A percentile compares a stretch with the other conserved stretches of the same genome.
These are phyloP conservation scores for Oncopodura yosiiana DNA, from an alignment of 1,140 invertebrate species.

Conservation along the genomic window DNA sequence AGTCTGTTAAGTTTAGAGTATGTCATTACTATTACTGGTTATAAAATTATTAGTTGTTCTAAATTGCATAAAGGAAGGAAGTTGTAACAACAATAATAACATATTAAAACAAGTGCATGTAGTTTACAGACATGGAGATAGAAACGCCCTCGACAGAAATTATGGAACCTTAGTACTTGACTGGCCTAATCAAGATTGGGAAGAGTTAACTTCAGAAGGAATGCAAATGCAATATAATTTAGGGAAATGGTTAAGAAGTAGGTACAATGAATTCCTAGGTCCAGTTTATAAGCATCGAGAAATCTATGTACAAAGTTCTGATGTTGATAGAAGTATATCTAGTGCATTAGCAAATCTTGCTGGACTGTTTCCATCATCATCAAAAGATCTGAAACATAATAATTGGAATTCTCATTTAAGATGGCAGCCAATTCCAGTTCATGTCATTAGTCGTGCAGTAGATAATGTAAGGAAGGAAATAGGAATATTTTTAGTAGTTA, in stretches of 20 bases:
- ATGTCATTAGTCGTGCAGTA: neutral
- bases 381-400: conserved; percentile 40
- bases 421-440: conserved; percentile 22
- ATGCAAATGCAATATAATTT: conserved; percentile 57
- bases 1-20: too few relatives aligned
- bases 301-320: conserved; percentile 64
- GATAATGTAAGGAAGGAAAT: conserved; percentile 4
- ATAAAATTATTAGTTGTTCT: too few relatives aligned
- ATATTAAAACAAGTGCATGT: too few relatives aligned
- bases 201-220: too few relatives aligned
- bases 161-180: too few relatives aligned
- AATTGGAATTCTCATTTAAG: too few relatives aligned
- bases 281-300: conserved; percentile 49
- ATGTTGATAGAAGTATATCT: conserved; percentile 67
- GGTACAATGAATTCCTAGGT: conserved; percentile 57
- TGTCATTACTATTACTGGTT: too few relatives aligned
- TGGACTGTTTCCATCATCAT: conserved; percentile 64
- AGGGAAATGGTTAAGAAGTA: conserved; percentile 57
- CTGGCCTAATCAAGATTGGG: too few relatives aligned
- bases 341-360: conserved; percentile 71
- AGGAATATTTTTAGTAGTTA: neutral
- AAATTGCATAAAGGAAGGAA: too few relatives aligned
- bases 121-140: too few relatives aligned
- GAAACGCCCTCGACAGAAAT: too few relatives aligned
- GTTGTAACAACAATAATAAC: too few relatives aligned